Base-by-base conservation (phyloP, 2,888 invertebrate genomes). In the Mythimna loreyi region DNA sequence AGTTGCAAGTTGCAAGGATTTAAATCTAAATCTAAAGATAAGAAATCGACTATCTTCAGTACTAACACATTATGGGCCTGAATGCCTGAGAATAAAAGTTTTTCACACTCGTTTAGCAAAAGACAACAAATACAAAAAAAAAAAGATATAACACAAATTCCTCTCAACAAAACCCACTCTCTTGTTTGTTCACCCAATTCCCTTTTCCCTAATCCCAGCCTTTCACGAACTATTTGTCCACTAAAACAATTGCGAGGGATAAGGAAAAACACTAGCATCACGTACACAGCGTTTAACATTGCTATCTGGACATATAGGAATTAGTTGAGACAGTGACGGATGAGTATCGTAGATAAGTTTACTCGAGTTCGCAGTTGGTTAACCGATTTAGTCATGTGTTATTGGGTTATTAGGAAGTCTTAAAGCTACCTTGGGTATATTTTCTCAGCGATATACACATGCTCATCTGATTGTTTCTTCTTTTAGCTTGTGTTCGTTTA, bases 141-240 rank as follows among this genome's bases (percentile, higher is more conserved):
- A 7, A 33, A 7, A 13, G 0, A 13, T 3, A 11, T 13, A 13
- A 13, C 2, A 36, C 36, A 40, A 40, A 40, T 40, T 4, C 6
- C 40, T 40, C 47, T 62, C 19, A 70, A 59, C 47, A 61, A 64
- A 74, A 66, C 45, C 65, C 49, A 75, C 78, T 55, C 55, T 52
- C 60, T 63, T 72, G 66, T 57, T 58, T 74, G 62, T 55, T 70
- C 60, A 65, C 55, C 61, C 74, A 67, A 74, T 76, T 74, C 43
- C 40, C 70, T 33, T 23, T 82, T 80, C 86, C 86, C 86, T 86
- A 70, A 66, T 86, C 85, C 83, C 73, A 85, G 80, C 87, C 87
- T 86, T 77, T 81, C 61, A 72, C 84, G 87, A 89, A 90, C 91
- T 92, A 90, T 92, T 92, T 92, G 92, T 91, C 89, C 90, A 87